These are phyloP conservation scores for Griposia aprilina DNA, from an alignment of 2,888 invertebrate genomes.

Conservation along the genomic window DNA sequence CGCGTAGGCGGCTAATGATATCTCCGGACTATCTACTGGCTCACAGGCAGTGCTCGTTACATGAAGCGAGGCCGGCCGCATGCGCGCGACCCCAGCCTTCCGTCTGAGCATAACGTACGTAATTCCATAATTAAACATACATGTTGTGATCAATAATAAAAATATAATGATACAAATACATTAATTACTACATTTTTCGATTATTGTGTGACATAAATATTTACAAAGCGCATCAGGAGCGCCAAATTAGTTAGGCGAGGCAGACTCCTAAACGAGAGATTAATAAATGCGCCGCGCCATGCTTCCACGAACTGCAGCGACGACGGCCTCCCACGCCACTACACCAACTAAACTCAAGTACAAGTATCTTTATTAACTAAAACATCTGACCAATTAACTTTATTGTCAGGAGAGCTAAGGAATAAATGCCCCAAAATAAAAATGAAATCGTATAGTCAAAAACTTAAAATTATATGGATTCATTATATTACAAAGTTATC, in stretches of 20 bases:
- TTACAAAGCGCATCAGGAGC: conserved; percentile 89
- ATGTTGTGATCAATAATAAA: conserved; percentile 90
- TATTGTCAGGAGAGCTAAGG: conserved; percentile 85
- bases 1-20: conserved; percentile 74
- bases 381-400: conserved; percentile 82
- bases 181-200: conserved; percentile 89
- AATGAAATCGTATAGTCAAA: conserved; percentile 84
- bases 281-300: conserved; percentile 71
- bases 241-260: conserved; percentile 86
- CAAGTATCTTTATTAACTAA: conserved; percentile 89
- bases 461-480: conserved; percentile 81
- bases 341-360: conserved; percentile 68
- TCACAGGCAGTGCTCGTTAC: conserved; percentile 72
- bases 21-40: conserved; percentile 78
- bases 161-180: conserved; percentile 91
- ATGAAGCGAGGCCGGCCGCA: conserved; percentile 61
- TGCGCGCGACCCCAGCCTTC: conserved; percentile 58
- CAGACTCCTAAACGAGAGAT: conserved; percentile 81
- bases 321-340: conserved; percentile 60
- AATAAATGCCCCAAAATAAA: conserved; percentile 85
- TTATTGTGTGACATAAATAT: conserved; percentile 90
- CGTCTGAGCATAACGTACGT: conserved; percentile 80
- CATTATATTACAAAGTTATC: conserved; percentile 82
- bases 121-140: conserved; percentile 86
- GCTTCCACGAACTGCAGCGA: conserved; percentile 57